A percentile compares a stretch with the other conserved stretches of the same genome.
Conservation (phyloP, 2,113 vertebrate genomes). For the Psammodynastes pulverulentus region DNA sequence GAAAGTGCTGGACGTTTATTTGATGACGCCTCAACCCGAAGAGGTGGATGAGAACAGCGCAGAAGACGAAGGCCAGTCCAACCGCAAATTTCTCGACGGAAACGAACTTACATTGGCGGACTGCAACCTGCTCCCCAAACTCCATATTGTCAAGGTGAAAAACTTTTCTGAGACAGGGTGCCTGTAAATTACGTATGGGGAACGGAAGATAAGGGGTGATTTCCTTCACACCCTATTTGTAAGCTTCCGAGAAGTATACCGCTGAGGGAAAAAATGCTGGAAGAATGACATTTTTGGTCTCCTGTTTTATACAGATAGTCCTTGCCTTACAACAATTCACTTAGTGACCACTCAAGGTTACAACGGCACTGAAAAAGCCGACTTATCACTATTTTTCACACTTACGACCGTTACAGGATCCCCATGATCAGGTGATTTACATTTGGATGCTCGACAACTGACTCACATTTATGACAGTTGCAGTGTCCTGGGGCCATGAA, state of each 20-base stretch:
- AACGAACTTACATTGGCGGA: slow-evolving; percentile 84
- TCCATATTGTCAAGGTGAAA: slow-evolving; percentile 86
- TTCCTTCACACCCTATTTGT: not conserved
- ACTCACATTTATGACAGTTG: too few species aligned
- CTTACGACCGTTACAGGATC: too few species aligned
- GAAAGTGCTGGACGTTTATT: slow-evolving; percentile 80
- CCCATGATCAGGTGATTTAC: too few species aligned
- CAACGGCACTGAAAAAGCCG: too few species aligned
- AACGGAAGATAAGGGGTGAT: not conserved
- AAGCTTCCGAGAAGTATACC: too few species aligned
- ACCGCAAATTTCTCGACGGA: slow-evolving; percentile 85
- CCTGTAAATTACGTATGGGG: not conserved
- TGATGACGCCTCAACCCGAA: slow-evolving; percentile 79
- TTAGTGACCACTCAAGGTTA: too few species aligned
- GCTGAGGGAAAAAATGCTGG: not conserved
- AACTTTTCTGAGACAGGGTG: not conserved
- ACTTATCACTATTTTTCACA: too few species aligned
- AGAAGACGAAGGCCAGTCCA: slow-evolving; percentile 79
- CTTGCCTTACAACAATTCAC: too few species aligned
- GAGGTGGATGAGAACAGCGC: slow-evolving; percentile 86
- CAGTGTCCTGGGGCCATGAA: too few species aligned
- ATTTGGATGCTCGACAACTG: too few species aligned
- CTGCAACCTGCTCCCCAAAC: slow-evolving; percentile 89
- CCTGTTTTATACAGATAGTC: not conserved
- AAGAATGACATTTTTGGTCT: not conserved